Conservation (phyloP, 2,888 invertebrate genomes). For the Machimus rusticus region DNA sequence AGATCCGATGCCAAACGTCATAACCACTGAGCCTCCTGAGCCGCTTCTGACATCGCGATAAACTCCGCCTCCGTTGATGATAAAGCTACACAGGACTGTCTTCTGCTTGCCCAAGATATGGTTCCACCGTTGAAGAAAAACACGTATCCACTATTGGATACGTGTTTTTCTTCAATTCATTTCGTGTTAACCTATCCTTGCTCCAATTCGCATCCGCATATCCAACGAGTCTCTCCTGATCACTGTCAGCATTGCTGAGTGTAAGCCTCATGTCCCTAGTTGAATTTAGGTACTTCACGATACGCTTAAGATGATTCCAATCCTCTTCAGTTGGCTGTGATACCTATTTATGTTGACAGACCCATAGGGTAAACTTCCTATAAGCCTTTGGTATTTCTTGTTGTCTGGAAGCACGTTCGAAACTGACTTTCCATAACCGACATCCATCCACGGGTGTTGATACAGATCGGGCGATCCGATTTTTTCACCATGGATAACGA, state of each 20-base stretch:
- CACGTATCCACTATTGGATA: slow-evolving; percentile 54
- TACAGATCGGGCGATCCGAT: too few relatives aligned
- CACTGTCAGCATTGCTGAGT: background rate
- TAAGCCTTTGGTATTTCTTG: too few relatives aligned
- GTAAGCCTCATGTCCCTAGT: too few relatives aligned
- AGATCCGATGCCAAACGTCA: too few relatives aligned
- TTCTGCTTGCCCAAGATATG: too few relatives aligned
- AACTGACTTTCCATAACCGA: slow-evolving; percentile 43
- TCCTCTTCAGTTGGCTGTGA: slow-evolving; percentile 51
- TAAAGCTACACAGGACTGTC: too few relatives aligned
- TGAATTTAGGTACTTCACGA: slow-evolving; percentile 48
- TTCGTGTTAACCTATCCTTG: slow-evolving; percentile 51
- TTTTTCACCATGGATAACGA: too few relatives aligned
- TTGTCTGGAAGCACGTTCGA: too few relatives aligned
- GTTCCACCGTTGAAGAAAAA: slow-evolving; percentile 46
- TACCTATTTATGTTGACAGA: slow-evolving; percentile 49
- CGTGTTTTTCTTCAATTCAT: too few relatives aligned
- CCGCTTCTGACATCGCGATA: too few relatives aligned
- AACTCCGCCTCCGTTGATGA: too few relatives aligned
- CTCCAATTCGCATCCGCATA: slow-evolving; percentile 56
- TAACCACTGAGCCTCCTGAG: too few relatives aligned
- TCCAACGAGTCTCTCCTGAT: slow-evolving; percentile 15
- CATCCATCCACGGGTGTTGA: slow-evolving; percentile 42
- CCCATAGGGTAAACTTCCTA: slow-evolving; percentile 48
- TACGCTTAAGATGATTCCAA: slow-evolving; percentile 53